A percentile compares a stretch with the other conserved stretches of the same genome.
Evolutionary conservation across 92 coral and sea anemone genomes (phyloP).

Genomic region (Epizoanthus scotinus): DNA sequence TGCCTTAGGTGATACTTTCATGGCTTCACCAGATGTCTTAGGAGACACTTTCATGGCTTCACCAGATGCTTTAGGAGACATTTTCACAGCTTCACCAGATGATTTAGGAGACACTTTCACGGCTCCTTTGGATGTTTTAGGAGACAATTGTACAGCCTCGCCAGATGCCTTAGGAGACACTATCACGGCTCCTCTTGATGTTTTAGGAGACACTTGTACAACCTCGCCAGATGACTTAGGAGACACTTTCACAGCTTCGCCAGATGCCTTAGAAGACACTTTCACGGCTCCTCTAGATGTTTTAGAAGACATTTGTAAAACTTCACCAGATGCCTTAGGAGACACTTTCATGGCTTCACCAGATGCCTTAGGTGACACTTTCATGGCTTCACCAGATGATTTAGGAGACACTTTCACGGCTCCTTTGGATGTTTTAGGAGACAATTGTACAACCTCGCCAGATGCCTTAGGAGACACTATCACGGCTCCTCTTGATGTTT

Average conservation of each 20-base stretch:
- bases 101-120: slow-evolving; percentile 12
- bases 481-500: not conserved
- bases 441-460: slow-evolving; percentile 9
- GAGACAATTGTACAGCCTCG: not conserved
- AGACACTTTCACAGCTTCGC: not conserved
- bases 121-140: not conserved
- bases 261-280: no score
- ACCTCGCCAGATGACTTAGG: slow-evolving; percentile 21
- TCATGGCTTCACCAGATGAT: slow-evolving; percentile 32
- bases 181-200: slow-evolving; percentile 3
- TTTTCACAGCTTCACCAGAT: slow-evolving; percentile 11
- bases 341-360: not conserved
- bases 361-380: not conserved
- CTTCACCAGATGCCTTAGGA: no score
- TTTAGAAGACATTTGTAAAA: no score
- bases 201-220: no score
- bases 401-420: slow-evolving; percentile 27
- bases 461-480: slow-evolving; percentile 12
- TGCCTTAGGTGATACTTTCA: slow-evolving; percentile 10
- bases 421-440: slow-evolving; percentile 1
- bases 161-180: slow-evolving; percentile 24
- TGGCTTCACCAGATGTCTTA: slow-evolving; percentile 9
- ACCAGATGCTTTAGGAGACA: not conserved
- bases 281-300: no score
- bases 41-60: slow-evolving; percentile 14